Conservation (phyloP, 1,140 invertebrate genomes). For the Hirudo medicinalis region DNA sequence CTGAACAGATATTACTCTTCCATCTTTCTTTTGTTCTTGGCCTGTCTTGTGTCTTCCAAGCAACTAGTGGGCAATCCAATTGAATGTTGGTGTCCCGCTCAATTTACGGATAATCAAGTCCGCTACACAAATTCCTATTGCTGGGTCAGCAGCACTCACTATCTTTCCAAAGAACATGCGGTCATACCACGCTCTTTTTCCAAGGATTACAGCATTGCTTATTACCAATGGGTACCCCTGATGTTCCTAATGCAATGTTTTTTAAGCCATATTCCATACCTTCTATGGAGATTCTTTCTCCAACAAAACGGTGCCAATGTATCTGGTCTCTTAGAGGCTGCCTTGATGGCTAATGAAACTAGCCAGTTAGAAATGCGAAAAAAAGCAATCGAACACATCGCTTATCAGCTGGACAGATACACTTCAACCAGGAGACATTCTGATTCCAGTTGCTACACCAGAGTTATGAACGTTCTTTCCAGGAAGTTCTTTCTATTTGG, state of each 20-base stretch:
- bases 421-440: neutral
- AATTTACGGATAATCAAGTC: slow-evolving; percentile 11
- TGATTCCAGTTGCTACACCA: neutral
- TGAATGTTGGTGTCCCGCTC: slow-evolving; percentile 14
- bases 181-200: neutral
- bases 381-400: slow-evolving; percentile 12
- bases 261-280: neutral
- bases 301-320: neutral
- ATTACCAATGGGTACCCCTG: slow-evolving; percentile 46
- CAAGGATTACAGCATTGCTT: slow-evolving; percentile 27
- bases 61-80: slow-evolving; percentile 7
- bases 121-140: slow-evolving; percentile 9
- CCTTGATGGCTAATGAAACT: neutral
- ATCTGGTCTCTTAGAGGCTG: neutral
- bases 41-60: slow-evolving; percentile 6
- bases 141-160: slow-evolving; percentile 11
- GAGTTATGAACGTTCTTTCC: slow-evolving; percentile 17
- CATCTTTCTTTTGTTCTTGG: neutral
- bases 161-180: slow-evolving; percentile 9
- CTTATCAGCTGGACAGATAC: neutral
- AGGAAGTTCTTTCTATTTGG: slow-evolving; percentile 19
- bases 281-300: slow-evolving; percentile 1
- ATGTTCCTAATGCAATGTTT: slow-evolving; percentile 35
- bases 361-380: neutral
- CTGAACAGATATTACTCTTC: neutral